Evolutionary conservation across 1,140 invertebrate genomes (phyloP).

Genomic region (Bombus sibiricus): DNA sequence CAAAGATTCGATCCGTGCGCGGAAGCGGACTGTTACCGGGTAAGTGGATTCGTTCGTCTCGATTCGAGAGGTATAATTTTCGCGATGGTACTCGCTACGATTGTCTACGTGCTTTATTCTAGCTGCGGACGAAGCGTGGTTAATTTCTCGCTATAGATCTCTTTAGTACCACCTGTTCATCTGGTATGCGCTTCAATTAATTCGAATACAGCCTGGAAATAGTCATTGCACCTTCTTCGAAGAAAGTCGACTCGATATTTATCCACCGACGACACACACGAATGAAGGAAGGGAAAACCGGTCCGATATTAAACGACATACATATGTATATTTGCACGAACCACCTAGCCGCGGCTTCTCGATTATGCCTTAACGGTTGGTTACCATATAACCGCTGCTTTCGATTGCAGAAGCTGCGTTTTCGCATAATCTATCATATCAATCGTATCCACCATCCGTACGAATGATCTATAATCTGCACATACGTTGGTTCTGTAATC

Average conservation of each 20-base stretch:
- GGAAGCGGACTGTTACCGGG: neutral
- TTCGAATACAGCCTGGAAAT: slow-evolving; percentile 11
- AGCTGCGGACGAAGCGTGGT: neutral
- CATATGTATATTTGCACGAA: slow-evolving; percentile 21
- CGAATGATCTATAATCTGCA: neutral
- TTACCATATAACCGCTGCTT: neutral
- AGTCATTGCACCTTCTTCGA: slow-evolving; percentile 4
- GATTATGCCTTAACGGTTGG: neutral
- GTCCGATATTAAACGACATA: slow-evolving; percentile 44
- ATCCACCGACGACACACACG: slow-evolving; percentile 14
- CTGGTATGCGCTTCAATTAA: slow-evolving; percentile 36
- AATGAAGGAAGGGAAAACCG: slow-evolving; percentile 38
- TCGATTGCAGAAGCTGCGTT: slow-evolving; percentile 24
- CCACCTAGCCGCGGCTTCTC: slow-evolving; percentile 11
- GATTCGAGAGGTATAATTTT: slow-evolving; percentile 19
- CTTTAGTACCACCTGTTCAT: neutral
- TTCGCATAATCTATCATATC: slow-evolving; percentile 25
- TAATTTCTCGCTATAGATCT: neutral
- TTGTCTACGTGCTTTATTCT: neutral
- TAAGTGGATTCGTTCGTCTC: slow-evolving; percentile 15
- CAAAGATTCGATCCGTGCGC: neutral
- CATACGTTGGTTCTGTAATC: neutral
- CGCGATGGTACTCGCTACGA: neutral
- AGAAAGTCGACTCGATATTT: slow-evolving; percentile 18
- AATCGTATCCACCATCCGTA: neutral